Evolutionary conservation across 1,140 invertebrate species (phyloP), one percentile per base, ranked within the genome.

Genomic region (Oncopodura yosiiana): DNA sequence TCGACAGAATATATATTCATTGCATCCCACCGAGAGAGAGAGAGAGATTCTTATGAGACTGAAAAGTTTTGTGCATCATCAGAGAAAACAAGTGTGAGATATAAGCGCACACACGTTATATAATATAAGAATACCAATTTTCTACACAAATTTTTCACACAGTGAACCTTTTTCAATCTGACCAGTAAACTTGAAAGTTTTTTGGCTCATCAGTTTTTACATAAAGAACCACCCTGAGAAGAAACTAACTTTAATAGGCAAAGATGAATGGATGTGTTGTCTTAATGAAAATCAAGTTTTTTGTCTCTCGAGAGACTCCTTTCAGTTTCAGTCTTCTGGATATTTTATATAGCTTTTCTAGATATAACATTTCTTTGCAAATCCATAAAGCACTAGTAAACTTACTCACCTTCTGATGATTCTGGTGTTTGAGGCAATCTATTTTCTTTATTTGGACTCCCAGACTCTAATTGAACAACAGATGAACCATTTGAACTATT

Each of bases 391-490:
- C 46, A 49, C 46, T 16, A n/a, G 18, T 49, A 12, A 18, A 30
- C 53, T 60, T 43, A 60, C 58, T n/a, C 58, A 23, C 53, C 42
- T n/a, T 54, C 26, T 32, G 54, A 52, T n/a, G 61, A 62, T 21
- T 62, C 61, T 12, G 61, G 61, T 8, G 61, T 62, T 23, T 56
- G 61, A 18, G 61, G 61, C 3, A 62, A 34, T 16, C 61, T 26
- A 43, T 62, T 62, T 42, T 62, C 61, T 37, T 62, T 62, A 42
- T 62, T 62, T 6, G 61, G 61, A 43, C 61, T 62, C 27, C 56
- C 61, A 16, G 55, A 51, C 37, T 62, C 60, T 4, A 54, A n/a
- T n/a, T n/a, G 43, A 12, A 26, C 34, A 32, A 21, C 24, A 0
- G 30, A 8, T 34, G 8, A 34, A 9, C 30, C 30, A 8, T n/a